Evolutionary conservation across 2,888 invertebrate genomes (phyloP).

Genomic region (Drosophila crucigera): DNA sequence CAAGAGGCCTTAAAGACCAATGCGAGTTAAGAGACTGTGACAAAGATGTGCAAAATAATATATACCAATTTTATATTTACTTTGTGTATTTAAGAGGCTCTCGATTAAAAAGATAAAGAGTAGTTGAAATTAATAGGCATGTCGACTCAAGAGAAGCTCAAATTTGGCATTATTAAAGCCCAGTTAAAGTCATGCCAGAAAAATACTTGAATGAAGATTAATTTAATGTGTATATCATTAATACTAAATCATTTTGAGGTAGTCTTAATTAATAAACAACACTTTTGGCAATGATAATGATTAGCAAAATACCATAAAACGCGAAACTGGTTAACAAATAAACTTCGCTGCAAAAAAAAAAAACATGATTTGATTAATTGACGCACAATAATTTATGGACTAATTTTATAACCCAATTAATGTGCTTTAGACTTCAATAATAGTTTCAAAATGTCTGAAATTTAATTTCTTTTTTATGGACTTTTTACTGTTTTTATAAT

Average conservation of each 20-base stretch:
- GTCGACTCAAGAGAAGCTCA: not conserved
- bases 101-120: conserved; percentile 9
- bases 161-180: not conserved
- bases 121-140: not conserved
- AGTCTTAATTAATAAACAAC: not conserved
- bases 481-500: not conserved
- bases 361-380: not conserved
- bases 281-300: not conserved
- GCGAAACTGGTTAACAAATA: not conserved
- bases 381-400: not conserved
- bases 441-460: not conserved
- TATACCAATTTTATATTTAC: not conserved
- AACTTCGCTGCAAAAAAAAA: not conserved
- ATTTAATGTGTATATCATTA: not conserved
- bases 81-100: not conserved
- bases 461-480: not conserved
- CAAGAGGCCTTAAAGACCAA: conserved; percentile 32
- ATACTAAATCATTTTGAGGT: not conserved
- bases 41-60: conserved; percentile 15
- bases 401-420: not conserved
- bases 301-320: not conserved
- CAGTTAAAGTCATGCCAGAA: not conserved
- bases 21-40: conserved; percentile 20
- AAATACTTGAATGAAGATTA: not conserved
- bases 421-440: not conserved